phyloP scores from a whole-genome alignment of 2,113 vertebrate species.

The Sterna hirundo region DNA sequence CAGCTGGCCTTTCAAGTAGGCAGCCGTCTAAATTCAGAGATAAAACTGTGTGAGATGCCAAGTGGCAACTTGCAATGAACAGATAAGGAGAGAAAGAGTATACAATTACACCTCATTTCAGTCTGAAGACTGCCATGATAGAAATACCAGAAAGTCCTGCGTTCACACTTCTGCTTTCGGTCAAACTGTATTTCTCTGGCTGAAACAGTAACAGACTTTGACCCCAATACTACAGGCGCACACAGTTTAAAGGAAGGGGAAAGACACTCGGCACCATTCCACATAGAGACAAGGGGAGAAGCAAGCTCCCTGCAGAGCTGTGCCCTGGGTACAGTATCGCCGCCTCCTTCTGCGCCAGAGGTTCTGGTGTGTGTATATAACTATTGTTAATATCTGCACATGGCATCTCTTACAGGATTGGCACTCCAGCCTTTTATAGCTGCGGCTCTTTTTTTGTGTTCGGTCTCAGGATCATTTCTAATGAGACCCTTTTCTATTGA shows the following conservation, averaged over 20 bases:
- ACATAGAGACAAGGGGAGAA: neutral
- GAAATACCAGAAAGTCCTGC: neutral
- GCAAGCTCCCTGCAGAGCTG: neutral
- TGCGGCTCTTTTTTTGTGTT: neutral
- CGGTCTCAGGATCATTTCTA: neutral
- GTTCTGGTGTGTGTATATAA: neutral
- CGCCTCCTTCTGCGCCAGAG: neutral
- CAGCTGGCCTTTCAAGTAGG: conserved; percentile 10
- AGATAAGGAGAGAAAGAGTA: neutral
- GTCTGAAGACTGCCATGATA: neutral
- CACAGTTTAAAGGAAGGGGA: neutral
- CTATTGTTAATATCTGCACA: neutral
- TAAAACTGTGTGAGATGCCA: neutral
- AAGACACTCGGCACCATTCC: neutral
- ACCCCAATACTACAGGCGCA: neutral
- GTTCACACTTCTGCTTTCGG: neutral
- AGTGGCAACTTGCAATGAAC: neutral
- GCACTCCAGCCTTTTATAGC: neutral
- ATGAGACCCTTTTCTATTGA: neutral
- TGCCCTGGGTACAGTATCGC: neutral
- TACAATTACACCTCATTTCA: neutral
- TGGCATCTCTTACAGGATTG: neutral
- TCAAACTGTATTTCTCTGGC: neutral
- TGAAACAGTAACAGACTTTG: neutral
- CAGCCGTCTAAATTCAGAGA: neutral